phyloP scores from a whole-genome alignment of 2,888 invertebrate genomes.

The Bombylius major region DNA sequence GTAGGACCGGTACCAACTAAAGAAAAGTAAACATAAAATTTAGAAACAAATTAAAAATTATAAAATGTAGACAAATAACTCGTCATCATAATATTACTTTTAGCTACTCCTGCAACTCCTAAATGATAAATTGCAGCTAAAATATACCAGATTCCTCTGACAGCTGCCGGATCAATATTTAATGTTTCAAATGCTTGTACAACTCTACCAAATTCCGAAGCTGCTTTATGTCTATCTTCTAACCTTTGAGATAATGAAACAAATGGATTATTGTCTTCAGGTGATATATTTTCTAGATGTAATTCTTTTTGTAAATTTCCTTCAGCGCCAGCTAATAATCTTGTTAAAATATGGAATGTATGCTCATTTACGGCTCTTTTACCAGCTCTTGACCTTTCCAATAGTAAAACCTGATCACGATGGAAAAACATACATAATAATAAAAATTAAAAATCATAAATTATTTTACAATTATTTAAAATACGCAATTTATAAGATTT shows the following conservation, averaged over 20 bases:
- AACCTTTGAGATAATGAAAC: constrained; percentile 64
- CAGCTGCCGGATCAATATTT: constrained; percentile 63
- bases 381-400: constrained; percentile 64
- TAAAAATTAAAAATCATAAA: background rate
- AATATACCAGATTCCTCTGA: constrained; percentile 72
- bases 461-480: background rate
- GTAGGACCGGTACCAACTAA: constrained; percentile 29
- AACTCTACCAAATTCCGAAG: constrained; percentile 69
- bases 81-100: constrained; percentile 39
- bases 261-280: constrained; percentile 60
- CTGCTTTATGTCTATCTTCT: constrained; percentile 67
- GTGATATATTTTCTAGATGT: constrained; percentile 59
- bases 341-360: constrained; percentile 39
- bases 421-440: constrained; percentile 10
- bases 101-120: constrained; percentile 71
- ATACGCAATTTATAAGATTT: background rate
- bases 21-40: constrained; percentile 6
- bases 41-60: background rate
- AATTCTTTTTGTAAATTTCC: constrained; percentile 70
- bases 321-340: constrained; percentile 59
- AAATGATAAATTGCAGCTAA: constrained; percentile 90
- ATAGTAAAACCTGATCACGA: constrained; percentile 56
- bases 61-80: background rate
- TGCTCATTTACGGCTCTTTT: constrained; percentile 49
- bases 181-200: constrained; percentile 63